Conservation (phyloP, 2,797 vertebrate genomes). For the Cercopithecus neglectus region DNA sequence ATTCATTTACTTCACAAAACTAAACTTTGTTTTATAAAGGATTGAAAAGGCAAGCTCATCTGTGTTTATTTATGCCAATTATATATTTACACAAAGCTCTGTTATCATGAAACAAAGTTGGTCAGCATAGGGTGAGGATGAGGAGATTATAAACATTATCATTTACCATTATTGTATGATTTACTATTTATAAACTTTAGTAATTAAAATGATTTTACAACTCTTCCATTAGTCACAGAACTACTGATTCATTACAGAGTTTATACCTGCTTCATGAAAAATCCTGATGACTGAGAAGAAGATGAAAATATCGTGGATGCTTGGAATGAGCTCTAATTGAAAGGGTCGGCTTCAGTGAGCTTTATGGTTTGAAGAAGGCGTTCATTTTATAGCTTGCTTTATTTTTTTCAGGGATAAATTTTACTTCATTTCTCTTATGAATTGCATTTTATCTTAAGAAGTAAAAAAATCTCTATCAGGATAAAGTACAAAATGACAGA, state of each 20-base stretch:
- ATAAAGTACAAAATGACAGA: background rate
- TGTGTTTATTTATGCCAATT: background rate
- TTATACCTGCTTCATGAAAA: background rate
- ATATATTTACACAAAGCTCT: background rate
- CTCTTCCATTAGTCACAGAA: conserved; percentile 29
- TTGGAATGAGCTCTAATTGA: conserved; percentile 4
- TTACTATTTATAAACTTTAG: background rate
- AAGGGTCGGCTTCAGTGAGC: background rate
- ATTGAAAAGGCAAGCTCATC: background rate
- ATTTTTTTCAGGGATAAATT: conserved; percentile 3
- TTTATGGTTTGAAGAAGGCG: conserved; percentile 20
- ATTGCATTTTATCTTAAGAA: background rate
- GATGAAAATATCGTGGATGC: background rate
- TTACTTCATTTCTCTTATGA: background rate
- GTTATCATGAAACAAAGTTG: background rate
- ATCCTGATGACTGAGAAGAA: background rate
- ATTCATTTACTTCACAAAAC: background rate
- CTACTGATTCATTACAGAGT: conserved; percentile 37
- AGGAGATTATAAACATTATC: background rate
- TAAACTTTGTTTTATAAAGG: background rate
- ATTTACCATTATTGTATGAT: background rate
- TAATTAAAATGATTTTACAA: conserved; percentile 45
- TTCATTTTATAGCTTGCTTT: conserved; percentile 8
- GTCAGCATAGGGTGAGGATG: background rate
- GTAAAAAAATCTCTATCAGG: background rate